A percentile compares a stretch with the other conserved stretches of the same genome.
phyloP scores from a whole-genome alignment of 92 coral and sea anemone species.

The Zoanthus gigantus region DNA sequence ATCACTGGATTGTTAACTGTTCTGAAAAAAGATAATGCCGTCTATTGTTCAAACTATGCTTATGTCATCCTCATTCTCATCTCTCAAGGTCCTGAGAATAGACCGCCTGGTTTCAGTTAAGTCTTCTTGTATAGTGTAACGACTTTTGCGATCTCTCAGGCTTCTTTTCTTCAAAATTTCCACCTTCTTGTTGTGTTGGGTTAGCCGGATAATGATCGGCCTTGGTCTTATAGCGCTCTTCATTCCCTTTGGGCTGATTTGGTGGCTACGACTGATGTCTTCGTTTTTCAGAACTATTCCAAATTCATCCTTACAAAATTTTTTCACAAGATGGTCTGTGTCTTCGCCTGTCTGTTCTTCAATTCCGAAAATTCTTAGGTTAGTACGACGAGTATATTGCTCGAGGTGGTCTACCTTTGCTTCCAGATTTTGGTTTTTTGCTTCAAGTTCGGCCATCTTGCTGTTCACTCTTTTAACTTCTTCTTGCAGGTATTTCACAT shows the following conservation, averaged over 20 bases:
- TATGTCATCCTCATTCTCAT: too few species aligned
- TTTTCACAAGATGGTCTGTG: background rate
- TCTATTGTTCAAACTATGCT: too few species aligned
- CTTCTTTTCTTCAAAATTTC: too few species aligned
- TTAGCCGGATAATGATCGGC: too few species aligned
- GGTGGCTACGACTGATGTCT: constrained; percentile 24
- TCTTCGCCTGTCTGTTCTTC: too few species aligned
- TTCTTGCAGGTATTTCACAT: too few species aligned
- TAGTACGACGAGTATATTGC: constrained; percentile 10
- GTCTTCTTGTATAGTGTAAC: too few species aligned
- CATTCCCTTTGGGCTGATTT: background rate
- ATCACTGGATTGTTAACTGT: background rate
- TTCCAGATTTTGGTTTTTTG: background rate
- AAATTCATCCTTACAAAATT: constrained; percentile 16
- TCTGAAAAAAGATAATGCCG: background rate
- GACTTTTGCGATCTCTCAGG: too few species aligned
- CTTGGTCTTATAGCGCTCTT: too few species aligned
- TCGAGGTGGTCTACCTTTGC: constrained; percentile 2
- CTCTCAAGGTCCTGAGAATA: too few species aligned
- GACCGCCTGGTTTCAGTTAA: too few species aligned
- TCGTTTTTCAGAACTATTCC: background rate
- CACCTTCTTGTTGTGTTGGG: too few species aligned
- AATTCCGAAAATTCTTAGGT: constrained; percentile 36
- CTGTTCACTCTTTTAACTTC: background rate
- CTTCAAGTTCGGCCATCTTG: background rate